Base-by-base conservation (phyloP, 2,888 invertebrate genomes). In the Calliscelio sp. region DNA sequence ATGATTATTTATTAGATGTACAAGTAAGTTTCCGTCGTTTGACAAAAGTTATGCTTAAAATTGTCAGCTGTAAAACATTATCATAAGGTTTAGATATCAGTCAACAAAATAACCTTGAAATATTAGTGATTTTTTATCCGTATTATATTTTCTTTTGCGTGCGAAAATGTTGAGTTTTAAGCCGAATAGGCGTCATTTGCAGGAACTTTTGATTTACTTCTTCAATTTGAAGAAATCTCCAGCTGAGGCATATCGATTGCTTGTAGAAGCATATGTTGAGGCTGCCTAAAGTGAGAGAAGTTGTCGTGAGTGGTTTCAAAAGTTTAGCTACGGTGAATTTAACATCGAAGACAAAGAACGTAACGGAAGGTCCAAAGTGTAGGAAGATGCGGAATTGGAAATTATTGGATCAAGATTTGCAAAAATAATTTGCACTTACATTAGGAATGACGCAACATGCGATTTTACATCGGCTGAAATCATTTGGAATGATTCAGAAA, bases 351-450 rank as follows among this genome's bases (percentile, higher is more conserved):
- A 85, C 84, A 82, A 61, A 81, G 80, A 87, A 74, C 83, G 87
- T 59, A 70, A 66, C 24, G 86, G n/a, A n/a, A n/a, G n/a, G n/a
- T n/a, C n/a, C n/a, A 86, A 88, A 87, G 79, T 83, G 59, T 81
- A 70, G 32, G 80, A 86, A 79, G 81, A 81, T 38, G 59, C 46
- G 63, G 84, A 87, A 85, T 85, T 87, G 75, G 73, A 88, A 77
- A 84, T 83, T 87, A 80, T 81, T 86, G 78, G 68, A 85, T 41
- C 57, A 86, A 81, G 82, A 87, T 82, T 85, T 61, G 41, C 22
- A 4, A 38, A 85, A 84, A 84, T 57, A 87, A 32, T 8, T 88
- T 75, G 82, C 83, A 71, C 35, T 38, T 77, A 51, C 77, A 86
- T 87, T 87, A 68, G 46, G 53, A 77, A 83, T 87, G 41, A 59